Base-by-base conservation (phyloP, 1,140 invertebrate species). In the Glossosoma conforme region DNA sequence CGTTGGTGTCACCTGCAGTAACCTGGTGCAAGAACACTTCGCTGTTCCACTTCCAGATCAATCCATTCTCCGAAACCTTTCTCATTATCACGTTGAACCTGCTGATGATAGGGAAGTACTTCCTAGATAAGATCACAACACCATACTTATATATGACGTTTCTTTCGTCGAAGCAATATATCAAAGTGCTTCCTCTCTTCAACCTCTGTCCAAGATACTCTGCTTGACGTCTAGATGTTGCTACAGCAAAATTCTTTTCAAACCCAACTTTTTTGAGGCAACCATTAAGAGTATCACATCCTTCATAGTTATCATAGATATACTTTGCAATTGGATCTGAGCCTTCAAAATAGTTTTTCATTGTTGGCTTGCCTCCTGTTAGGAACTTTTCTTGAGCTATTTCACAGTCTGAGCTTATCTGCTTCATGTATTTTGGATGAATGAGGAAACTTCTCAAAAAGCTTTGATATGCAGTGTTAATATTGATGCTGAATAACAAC, bases 381-480 rank as follows among this genome's bases (percentile, higher is more conserved):
- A 63, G 60, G 59, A 71, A 68, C 52, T 63, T 55, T 44, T 66
- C 70, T 52, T 62, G 56, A 51, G 72, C 67, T 35, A 74, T 62
- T 64, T 72, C 69, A 20, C 56, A 44, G 54, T 69, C 65, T 47
- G 53, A 66, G 44, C 63, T 65, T 63, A 75, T 72, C 63, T 75
- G 72, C 57, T 67, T 72, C 46, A 67, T 65, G 42, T 65, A 74
- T 58, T 70, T 65, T 36, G 72, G 70, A 51, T 75, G 69, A 63
- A 74, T 73, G 62, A 74, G 56, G 45, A 72, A 75, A 61, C 65
- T 73, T 58, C 72, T 65, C 36, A 75, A 62, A 59, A 74, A 70
- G 38, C 70, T 72, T 61, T 70, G 70, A 59, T 74, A 75, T 10
- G 68, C 68, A 52, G 73, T 73, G 32, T 66, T 64, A 62, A 74